Evolutionary conservation across 2,113 vertebrate genomes (phyloP).

Genomic region (Cinclus cinclus): DNA sequence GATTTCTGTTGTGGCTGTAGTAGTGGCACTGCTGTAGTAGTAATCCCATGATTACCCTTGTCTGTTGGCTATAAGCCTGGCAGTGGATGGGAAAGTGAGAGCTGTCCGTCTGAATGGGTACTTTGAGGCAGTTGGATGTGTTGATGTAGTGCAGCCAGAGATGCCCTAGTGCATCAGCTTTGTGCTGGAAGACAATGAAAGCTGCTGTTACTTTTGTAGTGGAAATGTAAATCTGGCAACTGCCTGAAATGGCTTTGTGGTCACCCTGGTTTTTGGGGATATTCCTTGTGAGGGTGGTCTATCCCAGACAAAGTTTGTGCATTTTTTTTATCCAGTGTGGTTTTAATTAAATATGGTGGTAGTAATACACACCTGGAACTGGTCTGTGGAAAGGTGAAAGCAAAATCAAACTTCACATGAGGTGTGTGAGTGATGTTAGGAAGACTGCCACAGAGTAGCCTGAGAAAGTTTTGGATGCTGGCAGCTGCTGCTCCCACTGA

Average conservation of each 20-base stretch:
- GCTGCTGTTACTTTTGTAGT: background rate
- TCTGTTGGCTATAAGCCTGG: slow-evolving; percentile 49
- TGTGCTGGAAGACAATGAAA: slow-evolving; percentile 4
- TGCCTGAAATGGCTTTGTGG: background rate
- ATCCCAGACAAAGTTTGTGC: background rate
- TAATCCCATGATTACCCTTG: slow-evolving; percentile 58
- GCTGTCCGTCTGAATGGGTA: background rate
- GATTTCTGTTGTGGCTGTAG: slow-evolving; percentile 45
- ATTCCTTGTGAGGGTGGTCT: background rate
- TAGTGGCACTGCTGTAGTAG: slow-evolving; percentile 25
- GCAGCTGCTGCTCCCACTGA: background rate
- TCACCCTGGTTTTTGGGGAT: background rate
- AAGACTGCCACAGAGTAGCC: background rate
- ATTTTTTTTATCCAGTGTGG: background rate
- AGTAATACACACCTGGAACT: background rate
- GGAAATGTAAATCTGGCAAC: slow-evolving; percentile 11
- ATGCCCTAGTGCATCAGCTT: background rate
- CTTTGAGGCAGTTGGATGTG: slow-evolving; percentile 25
- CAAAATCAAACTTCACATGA: background rate
- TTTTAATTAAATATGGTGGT: background rate
- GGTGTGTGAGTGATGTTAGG: background rate
- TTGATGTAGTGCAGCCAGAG: slow-evolving; percentile 39
- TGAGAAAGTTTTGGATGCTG: background rate
- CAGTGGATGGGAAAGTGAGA: slow-evolving; percentile 49
- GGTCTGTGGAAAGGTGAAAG: background rate